Conservation (phyloP, 1,140 invertebrate genomes). For the Globodera ellingtonae region DNA sequence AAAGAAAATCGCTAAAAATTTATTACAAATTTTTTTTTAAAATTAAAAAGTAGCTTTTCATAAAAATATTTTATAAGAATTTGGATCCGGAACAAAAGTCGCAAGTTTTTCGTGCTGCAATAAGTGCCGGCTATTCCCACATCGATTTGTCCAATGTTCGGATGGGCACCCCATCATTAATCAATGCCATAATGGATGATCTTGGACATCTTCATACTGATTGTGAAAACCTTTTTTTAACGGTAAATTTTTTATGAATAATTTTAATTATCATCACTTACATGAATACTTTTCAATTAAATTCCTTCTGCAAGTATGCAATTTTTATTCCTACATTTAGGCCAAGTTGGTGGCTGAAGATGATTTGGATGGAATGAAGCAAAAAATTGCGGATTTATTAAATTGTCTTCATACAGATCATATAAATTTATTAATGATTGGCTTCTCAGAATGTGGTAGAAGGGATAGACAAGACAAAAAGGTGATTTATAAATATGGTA, state of each 20-base stretch:
- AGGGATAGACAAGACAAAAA: background rate
- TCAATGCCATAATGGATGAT: background rate
- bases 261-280: too few species aligned
- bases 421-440: background rate
- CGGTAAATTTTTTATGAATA: background rate
- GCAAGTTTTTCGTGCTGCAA: background rate
- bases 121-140: background rate
- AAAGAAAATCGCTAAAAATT: background rate
- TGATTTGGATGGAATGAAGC: background rate
- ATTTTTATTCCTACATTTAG: background rate
- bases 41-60: background rate
- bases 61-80: background rate
- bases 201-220: background rate
- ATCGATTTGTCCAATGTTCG: background rate
- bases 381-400: background rate
- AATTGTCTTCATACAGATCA: background rate
- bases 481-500: background rate
- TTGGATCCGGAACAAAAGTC: background rate
- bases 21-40: background rate
- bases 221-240: background rate
- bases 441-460: background rate
- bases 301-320: background rate
- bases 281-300: background rate
- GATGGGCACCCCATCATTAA: background rate
- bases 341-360: background rate